These are phyloP conservation scores for Xenus cinereus DNA, from an alignment of 2,113 vertebrate species.

Conservation along the genomic window DNA sequence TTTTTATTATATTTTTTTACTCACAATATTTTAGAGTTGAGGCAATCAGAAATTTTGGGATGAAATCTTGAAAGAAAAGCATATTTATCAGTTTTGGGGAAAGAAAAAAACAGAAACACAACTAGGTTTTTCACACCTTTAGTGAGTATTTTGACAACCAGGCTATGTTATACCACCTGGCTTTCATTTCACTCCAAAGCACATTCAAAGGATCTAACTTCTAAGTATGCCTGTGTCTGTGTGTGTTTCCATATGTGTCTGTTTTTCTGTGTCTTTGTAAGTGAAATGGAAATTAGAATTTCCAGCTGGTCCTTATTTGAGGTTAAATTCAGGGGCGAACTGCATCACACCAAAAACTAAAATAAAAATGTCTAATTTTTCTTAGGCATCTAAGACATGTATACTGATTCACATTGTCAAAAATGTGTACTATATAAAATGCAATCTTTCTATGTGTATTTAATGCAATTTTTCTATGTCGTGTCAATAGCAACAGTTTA, in stretches of 20 bases:
- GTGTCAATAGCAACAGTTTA: neutral
- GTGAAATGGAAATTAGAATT: neutral
- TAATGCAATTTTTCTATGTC: neutral
- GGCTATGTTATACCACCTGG: neutral
- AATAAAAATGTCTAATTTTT: neutral
- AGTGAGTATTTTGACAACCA: neutral
- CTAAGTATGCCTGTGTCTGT: neutral
- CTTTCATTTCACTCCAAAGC: neutral
- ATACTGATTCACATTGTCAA: neutral
- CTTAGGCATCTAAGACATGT: neutral
- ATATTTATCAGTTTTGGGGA: neutral
- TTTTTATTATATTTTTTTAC: neutral
- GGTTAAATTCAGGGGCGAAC: neutral
- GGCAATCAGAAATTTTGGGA: neutral
- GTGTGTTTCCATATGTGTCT: neutral
- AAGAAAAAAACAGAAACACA: neutral
- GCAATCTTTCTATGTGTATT: neutral
- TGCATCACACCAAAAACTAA: neutral
- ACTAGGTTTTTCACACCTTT: neutral
- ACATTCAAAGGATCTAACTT: neutral
- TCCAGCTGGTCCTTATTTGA: neutral
- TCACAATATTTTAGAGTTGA: neutral
- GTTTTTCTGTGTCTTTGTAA: neutral
- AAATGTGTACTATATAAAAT: neutral
- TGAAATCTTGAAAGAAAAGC: neutral